Evolutionary conservation across 2,113 vertebrate genomes (phyloP).

Genomic region (Neolamprologus sp.): DNA sequence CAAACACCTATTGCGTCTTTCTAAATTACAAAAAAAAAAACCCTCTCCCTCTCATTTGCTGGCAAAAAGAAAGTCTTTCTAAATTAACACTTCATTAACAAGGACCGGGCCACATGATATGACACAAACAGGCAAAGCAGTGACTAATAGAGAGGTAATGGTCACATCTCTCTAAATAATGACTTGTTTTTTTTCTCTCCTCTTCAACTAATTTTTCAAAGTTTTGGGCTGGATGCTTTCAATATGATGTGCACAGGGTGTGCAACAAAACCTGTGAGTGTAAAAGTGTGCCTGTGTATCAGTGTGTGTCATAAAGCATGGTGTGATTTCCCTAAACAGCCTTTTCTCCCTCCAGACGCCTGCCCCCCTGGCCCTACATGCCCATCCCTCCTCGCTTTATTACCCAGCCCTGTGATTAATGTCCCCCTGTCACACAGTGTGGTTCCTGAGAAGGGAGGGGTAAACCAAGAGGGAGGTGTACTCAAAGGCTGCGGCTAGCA

Average conservation of each 20-base stretch:
- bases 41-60: not conserved
- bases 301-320: slow-evolving; percentile 53
- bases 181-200: not conserved
- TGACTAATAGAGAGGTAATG: not conserved
- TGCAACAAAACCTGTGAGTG: slow-evolving; percentile 16
- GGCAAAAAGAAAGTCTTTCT: not conserved
- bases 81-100: slow-evolving; percentile 27
- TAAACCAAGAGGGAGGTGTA: not conserved
- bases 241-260: not conserved
- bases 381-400: slow-evolving; percentile 59
- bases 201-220: not conserved
- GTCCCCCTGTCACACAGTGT: slow-evolving; percentile 51
- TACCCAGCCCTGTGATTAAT: slow-evolving; percentile 68
- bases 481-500: not conserved
- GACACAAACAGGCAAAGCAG: not conserved
- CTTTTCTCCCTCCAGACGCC: slow-evolving; percentile 38
- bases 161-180: not conserved
- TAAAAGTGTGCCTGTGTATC: slow-evolving; percentile 37
- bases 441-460: not conserved
- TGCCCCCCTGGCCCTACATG: slow-evolving; percentile 48
- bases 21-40: not conserved
- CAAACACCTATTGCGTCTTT: not conserved
- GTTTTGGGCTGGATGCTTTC: not conserved
- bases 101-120: not conserved
- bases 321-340: slow-evolving; percentile 68